A percentile compares a stretch with the other conserved stretches of the same genome.
Evolutionary conservation across 2,888 invertebrate genomes (phyloP).

Genomic region (Leucania comma): DNA sequence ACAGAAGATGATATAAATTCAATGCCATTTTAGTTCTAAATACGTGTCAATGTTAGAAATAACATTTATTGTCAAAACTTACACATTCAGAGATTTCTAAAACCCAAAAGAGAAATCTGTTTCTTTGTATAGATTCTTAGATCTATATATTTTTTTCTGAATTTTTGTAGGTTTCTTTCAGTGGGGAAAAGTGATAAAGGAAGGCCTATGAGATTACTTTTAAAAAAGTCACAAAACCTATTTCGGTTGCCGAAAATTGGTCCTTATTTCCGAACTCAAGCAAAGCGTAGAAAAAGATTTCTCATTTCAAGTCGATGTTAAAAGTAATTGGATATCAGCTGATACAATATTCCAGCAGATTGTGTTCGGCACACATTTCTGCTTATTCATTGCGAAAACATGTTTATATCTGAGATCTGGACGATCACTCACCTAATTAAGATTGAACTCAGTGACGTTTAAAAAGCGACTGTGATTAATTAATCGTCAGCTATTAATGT

Average conservation of each 20-base stretch:
- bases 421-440: conserved; percentile 38
- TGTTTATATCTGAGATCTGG: conserved; percentile 15
- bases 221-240: neutral
- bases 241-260: neutral
- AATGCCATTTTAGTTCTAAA: neutral
- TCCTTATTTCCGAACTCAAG: neutral
- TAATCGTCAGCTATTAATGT: conserved; percentile 36
- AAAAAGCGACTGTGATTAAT: conserved; percentile 38
- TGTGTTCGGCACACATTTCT: conserved; percentile 15
- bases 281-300: conserved; percentile 9
- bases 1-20: neutral
- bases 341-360: neutral
- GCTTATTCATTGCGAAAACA: conserved; percentile 33
- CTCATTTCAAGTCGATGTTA: neutral
- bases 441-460: conserved; percentile 43
- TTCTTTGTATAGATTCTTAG: neutral
- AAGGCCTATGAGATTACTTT: neutral
- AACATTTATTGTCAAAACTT: neutral
- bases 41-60: conserved; percentile 1
- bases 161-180: neutral
- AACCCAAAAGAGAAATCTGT: too few species aligned
- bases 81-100: neutral
- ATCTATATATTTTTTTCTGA: neutral
- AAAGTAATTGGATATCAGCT: conserved; percentile 1
- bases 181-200: neutral